Base-by-base conservation (phyloP, 2,888 invertebrate genomes). In the Eledone cirrhosa region DNA sequence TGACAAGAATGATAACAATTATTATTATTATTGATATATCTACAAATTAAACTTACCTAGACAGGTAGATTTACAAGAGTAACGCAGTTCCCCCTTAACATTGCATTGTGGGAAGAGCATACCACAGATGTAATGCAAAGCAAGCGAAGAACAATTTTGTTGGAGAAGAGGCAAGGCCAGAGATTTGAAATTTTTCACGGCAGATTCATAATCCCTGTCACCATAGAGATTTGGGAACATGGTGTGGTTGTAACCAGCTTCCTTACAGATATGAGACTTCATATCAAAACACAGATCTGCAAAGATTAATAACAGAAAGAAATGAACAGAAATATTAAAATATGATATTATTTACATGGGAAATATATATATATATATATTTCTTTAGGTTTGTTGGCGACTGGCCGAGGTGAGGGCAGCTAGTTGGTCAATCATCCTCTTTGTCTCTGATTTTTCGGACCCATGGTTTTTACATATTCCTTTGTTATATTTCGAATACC, bases 81-180 rank as follows among this genome's bases (percentile, higher is more conserved):
- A 78, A 11, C 65, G 72, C 0, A 27, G 31, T 0, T 79, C 79
- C 1, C 79, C 80, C 3, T 19, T 22, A 19, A 63, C 59, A 47
- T 84, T 80, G 81, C 84, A 84, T 31, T 80, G 80, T 1, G 83
- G 83, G 29, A 83, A 83, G 33, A 82, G 78, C 27, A 83, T n/a
- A 2, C 81, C 81, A 78, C 86, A 86, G 27, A 85, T 67, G 65
- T 83, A 84, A 13, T 81, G 77, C 3, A 83, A 77, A 2, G 82
- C 80, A 8, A 78, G 65, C 24, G 81, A 75, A 22, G 84, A 83
- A 63, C 85, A 86, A 7, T 79, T 74, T 27, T 80, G 74, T 29
- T 82, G 78, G 19, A 77, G 24, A 22, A 82, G 78, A 11, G 29
- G 13, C 2, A 47, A 47, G 0, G 81, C 77, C 16, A 77, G 77